phyloP scores from a whole-genome alignment of 2,797 vertebrate genomes.

The Myotis pilosus region DNA sequence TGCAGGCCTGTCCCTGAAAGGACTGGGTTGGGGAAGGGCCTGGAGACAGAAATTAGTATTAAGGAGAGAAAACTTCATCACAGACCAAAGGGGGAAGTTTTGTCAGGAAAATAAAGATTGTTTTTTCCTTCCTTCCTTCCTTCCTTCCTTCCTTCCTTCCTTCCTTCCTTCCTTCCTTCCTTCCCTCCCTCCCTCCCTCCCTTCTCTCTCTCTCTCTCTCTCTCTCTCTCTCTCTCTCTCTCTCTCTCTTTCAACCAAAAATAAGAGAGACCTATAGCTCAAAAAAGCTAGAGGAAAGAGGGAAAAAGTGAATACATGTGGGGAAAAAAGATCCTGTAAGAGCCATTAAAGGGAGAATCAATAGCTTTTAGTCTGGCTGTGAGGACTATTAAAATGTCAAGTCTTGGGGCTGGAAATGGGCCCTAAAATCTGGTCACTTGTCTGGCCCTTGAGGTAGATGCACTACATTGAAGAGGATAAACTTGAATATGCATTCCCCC shows the following conservation, averaged over 20 bases:
- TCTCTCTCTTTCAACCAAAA: neutral
- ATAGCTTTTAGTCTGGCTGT: neutral
- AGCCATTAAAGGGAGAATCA: neutral
- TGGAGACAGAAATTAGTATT: neutral
- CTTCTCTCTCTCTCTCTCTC: neutral
- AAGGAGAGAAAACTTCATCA: neutral
- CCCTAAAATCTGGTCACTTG: neutral
- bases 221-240: neutral
- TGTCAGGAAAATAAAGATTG: conserved; percentile 10
- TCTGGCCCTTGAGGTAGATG: neutral
- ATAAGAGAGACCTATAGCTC: neutral
- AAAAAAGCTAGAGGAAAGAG: neutral
- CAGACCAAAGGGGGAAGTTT: neutral
- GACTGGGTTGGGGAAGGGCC: neutral
- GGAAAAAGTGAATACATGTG: neutral
- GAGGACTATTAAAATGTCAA: neutral
- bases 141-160: too few species aligned
- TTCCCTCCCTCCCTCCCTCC: too few species aligned
- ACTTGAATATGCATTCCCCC: neutral
- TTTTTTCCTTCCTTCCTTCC: neutral
- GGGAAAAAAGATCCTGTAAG: neutral
- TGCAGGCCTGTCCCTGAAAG: neutral
- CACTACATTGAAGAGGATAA: neutral
- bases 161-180: too few species aligned
- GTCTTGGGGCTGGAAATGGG: neutral